These are phyloP conservation scores for Litocranius walleri DNA, from an alignment of 2,113 vertebrate genomes.

Conservation along the genomic window DNA sequence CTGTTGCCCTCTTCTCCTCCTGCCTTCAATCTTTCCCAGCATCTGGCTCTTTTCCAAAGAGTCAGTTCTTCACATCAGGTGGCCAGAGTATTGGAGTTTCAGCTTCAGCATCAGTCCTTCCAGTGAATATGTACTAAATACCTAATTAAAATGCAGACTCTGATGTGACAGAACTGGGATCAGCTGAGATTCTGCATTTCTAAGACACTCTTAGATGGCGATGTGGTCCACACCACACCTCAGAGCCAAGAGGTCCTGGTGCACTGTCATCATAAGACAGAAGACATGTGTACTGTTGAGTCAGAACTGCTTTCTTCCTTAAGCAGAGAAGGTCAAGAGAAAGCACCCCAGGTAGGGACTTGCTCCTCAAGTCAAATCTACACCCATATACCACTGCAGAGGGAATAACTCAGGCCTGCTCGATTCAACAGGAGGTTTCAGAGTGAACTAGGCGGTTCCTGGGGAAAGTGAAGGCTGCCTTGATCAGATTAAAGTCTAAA, in stretches of 20 bases:
- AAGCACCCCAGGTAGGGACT: background rate
- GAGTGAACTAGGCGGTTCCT: background rate
- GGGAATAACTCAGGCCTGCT: background rate
- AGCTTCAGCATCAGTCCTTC: background rate
- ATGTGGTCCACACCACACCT: background rate
- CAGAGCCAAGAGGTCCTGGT: background rate
- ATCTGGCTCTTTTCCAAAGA: background rate
- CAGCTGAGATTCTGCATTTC: background rate
- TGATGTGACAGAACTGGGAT: background rate
- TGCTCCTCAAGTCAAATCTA: background rate
- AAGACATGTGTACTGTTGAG: rapidly evolving
- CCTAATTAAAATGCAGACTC: background rate
- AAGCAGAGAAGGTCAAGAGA: background rate
- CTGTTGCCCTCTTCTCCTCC: background rate
- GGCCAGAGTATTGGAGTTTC: background rate
- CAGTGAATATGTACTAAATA: background rate
- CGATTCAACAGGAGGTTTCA: background rate
- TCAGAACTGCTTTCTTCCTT: background rate
- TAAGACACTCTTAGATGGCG: background rate
- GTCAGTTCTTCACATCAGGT: background rate
- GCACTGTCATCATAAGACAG: no score
- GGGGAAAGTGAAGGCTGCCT: background rate
- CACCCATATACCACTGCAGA: background rate
- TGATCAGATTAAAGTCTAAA: background rate
- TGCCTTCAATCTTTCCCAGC: background rate